phyloP scores from a whole-genome alignment of 2,888 invertebrate genomes.

The Ornithoptera priamus region DNA sequence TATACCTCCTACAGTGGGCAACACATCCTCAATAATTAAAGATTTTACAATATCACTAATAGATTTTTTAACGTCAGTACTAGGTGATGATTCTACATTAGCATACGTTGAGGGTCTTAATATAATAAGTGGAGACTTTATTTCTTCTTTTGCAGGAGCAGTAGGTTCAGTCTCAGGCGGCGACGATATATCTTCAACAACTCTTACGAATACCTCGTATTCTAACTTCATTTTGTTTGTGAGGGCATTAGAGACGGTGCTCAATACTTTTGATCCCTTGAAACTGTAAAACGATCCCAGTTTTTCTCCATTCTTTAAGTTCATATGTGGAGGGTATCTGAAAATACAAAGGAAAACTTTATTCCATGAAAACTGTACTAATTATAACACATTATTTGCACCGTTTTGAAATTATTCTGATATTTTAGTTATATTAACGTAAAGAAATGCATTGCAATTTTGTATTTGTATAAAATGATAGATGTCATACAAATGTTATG shows the following conservation, averaged over 20 bases:
- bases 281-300: slow-evolving; percentile 65
- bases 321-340: slow-evolving; percentile 61
- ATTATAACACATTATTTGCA: too few species aligned
- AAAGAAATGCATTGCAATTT: too few species aligned
- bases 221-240: slow-evolving; percentile 64
- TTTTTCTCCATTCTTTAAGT: slow-evolving; percentile 55
- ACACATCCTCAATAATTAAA: slow-evolving; percentile 25
- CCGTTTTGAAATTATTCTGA: too few species aligned
- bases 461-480: too few species aligned
- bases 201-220: slow-evolving; percentile 68
- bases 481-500: too few species aligned
- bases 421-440: too few species aligned
- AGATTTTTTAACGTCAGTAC: slow-evolving; percentile 18
- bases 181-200: slow-evolving; percentile 52
- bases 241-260: slow-evolving; percentile 47
- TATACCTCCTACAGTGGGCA: slow-evolving; percentile 21
- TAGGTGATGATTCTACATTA: slow-evolving; percentile 18
- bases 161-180: slow-evolving; percentile 24
- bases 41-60: slow-evolving; percentile 26
- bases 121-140: slow-evolving; percentile 21
- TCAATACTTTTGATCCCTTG: slow-evolving; percentile 61
- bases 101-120: slow-evolving; percentile 16
- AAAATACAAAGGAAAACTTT: slow-evolving; percentile 22
- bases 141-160: slow-evolving; percentile 12
- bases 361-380: too few species aligned